Conservation (phyloP, 2,888 invertebrate species). For the Tridacna gigas region DNA sequence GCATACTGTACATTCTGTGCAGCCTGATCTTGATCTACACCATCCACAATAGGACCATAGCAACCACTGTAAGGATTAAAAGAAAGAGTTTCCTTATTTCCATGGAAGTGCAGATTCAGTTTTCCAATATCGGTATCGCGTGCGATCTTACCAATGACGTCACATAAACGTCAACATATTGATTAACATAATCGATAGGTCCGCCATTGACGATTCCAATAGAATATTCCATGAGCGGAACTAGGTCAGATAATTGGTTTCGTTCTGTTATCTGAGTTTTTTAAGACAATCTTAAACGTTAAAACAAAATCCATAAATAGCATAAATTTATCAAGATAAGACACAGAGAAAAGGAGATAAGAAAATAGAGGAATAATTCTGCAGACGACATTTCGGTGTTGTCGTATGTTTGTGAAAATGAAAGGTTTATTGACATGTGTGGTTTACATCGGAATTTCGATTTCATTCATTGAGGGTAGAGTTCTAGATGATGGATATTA, state of each 20-base stretch:
- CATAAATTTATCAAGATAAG: background rate
- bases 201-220: slow-evolving; percentile 27
- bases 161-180: background rate
- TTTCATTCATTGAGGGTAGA: background rate
- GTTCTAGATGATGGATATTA: slow-evolving; percentile 11
- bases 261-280: background rate
- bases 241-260: slow-evolving; percentile 9
- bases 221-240: background rate
- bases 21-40: too few relatives aligned
- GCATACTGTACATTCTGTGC: too few relatives aligned
- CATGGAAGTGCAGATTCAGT: background rate
- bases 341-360: too few relatives aligned
- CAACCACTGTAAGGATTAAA: too few relatives aligned
- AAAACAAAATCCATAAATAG: too few relatives aligned
- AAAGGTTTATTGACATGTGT: slow-evolving; percentile 8
- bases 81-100: too few relatives aligned
- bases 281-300: background rate
- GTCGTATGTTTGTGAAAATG: slow-evolving; percentile 21
- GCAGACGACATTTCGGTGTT: slow-evolving; percentile 6
- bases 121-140: background rate
- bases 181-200: slow-evolving; percentile 24
- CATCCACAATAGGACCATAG: too few relatives aligned
- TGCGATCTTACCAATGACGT: slow-evolving; percentile 4
- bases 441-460: background rate
- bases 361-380: background rate